A percentile compares a stretch with the other conserved stretches of the same genome.
These are phyloP conservation scores for Zeuzera pyrina DNA, from an alignment of 2,888 invertebrate species.

Conservation along the genomic window DNA sequence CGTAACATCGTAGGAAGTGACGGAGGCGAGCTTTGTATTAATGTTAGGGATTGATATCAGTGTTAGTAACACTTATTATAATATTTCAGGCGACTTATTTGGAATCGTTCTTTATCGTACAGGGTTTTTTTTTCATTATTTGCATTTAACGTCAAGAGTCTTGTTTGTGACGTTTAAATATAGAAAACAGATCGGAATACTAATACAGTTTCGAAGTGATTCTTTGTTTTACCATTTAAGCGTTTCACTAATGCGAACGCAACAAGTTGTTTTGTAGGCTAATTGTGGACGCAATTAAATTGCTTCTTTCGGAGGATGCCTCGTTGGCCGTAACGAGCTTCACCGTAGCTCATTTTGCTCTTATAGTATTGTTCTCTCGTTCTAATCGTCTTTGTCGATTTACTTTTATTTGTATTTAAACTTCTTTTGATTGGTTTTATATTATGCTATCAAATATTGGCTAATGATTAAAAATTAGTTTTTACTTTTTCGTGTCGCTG, in stretches of 20 bases:
- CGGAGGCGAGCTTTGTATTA: no score
- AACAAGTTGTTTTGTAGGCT: constrained; percentile 59
- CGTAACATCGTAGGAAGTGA: constrained; percentile 5
- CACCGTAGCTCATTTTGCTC: constrained; percentile 33
- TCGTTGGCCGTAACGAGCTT: constrained; percentile 40
- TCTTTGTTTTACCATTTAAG: no score
- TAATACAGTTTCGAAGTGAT: no score
- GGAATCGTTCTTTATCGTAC: no score
- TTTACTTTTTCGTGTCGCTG: constrained; percentile 41
- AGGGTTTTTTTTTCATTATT: no score
- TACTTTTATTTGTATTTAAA: neutral
- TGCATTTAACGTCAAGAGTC: no score
- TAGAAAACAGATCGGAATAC: no score
- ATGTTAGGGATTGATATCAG: no score
- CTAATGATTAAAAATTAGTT: constrained; percentile 21
- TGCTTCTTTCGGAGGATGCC: constrained; percentile 40
- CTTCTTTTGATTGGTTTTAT: neutral
- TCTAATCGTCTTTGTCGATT: constrained; percentile 23
- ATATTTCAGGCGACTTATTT: no score
- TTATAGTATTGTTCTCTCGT: constrained; percentile 35
- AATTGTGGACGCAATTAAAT: constrained; percentile 55
- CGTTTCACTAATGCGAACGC: constrained; percentile 33
- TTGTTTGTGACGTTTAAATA: no score
- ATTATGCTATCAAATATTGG: no score
- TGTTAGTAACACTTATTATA: no score